Evolutionary conservation across 2,888 invertebrate species (phyloP).

Genomic region (Acanthosepion lycidas): DNA sequence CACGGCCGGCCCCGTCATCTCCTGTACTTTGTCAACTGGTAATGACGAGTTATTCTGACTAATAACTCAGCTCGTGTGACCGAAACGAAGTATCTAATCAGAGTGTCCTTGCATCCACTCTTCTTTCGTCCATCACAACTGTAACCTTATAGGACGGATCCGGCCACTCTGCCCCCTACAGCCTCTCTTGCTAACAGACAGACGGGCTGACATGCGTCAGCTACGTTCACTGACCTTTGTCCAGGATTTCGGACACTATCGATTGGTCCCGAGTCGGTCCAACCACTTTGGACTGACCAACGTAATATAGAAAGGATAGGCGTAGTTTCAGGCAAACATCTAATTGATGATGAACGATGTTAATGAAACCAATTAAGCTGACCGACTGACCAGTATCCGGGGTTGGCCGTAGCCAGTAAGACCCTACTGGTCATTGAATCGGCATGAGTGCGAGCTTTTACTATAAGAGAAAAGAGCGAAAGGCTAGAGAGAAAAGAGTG

Average conservation of each 20-base stretch:
- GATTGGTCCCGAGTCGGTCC: neutral
- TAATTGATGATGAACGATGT: slow-evolving; percentile 33
- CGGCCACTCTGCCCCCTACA: slow-evolving; percentile 24
- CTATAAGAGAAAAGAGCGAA: too few relatives aligned
- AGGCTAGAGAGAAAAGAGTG: neutral
- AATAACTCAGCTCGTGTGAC: neutral
- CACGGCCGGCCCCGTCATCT: neutral
- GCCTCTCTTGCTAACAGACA: slow-evolving; percentile 44
- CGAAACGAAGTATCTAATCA: neutral
- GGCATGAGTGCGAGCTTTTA: neutral
- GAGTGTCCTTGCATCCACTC: neutral
- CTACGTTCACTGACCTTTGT: slow-evolving; percentile 16
- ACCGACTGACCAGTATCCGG: neutral
- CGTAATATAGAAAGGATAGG: neutral
- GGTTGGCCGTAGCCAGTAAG: slow-evolving; percentile 12
- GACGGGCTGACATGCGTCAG: slow-evolving; percentile 46
- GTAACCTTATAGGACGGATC: neutral
- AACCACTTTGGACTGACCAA: slow-evolving; percentile 15
- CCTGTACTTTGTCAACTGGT: neutral
- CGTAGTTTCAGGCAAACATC: neutral
- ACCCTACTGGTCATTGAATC: slow-evolving; percentile 20
- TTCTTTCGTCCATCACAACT: neutral
- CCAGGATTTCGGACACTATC: slow-evolving; percentile 33
- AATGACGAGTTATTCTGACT: slow-evolving; percentile 15
- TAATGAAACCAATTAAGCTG: slow-evolving; percentile 33